A percentile compares a stretch with the other conserved stretches of the same genome.
Conservation (phyloP, 2,797 vertebrate genomes). For the Natrix natrix region DNA sequence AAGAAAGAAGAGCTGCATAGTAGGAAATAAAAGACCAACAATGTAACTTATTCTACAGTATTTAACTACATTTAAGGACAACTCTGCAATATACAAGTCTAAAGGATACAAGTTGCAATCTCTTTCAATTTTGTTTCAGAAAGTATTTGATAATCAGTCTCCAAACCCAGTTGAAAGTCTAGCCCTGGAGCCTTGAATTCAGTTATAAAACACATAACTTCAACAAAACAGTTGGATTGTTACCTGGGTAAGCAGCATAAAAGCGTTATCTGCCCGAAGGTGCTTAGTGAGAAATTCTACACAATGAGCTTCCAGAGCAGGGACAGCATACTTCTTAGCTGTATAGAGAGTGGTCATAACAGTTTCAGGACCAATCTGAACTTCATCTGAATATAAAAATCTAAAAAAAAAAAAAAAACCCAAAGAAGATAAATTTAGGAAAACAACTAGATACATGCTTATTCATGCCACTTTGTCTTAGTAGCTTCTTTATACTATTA, state of each 20-base stretch:
- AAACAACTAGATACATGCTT: not conserved
- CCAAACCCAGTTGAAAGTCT: not conserved
- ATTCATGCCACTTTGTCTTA: not conserved
- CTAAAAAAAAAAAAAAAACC: conserved; percentile 56
- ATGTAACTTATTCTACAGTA: not conserved
- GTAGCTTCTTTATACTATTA: not conserved
- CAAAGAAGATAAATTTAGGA: conserved; percentile 43
- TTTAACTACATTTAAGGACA: not conserved
- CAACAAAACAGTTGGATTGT: conserved; percentile 36
- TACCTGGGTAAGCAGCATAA: conserved; percentile 81
- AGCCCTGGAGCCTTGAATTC: not conserved
- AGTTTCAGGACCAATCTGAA: conserved; percentile 80
- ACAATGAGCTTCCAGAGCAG: conserved; percentile 78
- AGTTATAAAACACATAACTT: not conserved
- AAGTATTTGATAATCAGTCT: not conserved
- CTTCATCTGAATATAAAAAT: conserved; percentile 81
- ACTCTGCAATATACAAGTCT: not conserved
- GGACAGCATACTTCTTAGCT: conserved; percentile 80
- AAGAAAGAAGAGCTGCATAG: not conserved
- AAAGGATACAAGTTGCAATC: not conserved
- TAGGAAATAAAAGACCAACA: not conserved
- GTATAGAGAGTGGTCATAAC: conserved; percentile 83
- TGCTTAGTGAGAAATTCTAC: conserved; percentile 81
- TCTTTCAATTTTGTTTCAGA: not conserved
- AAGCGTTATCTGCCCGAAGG: conserved; percentile 79